Evolutionary conservation across 2,797 vertebrate species (phyloP).

Genomic region (Bovichtus variegatus): DNA sequence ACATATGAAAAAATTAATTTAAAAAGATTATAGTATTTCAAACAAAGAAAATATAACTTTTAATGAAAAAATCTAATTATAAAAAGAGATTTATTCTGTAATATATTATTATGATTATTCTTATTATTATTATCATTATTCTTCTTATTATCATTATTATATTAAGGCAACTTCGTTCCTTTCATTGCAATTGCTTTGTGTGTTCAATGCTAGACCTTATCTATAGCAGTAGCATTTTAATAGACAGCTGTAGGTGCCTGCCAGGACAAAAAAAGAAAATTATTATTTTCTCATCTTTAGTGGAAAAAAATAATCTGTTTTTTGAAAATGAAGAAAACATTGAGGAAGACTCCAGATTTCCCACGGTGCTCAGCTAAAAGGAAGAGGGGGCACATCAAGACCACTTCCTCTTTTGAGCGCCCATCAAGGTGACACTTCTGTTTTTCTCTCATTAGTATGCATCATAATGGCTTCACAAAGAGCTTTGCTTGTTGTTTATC

Average conservation of each 20-base stretch:
- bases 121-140: constrained; percentile 89
- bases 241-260: constrained; percentile 99
- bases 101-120: constrained; percentile 94
- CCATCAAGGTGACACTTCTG: constrained; percentile 93
- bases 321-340: constrained; percentile 81
- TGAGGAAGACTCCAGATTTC: constrained; percentile 82
- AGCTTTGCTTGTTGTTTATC: constrained; percentile 99
- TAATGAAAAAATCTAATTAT: constrained; percentile 94
- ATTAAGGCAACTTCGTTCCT: constrained; percentile 98
- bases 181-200: constrained; percentile 99
- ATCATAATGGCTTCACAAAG: constrained; percentile 98
- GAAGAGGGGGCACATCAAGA: constrained; percentile 74
- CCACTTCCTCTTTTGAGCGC: constrained; percentile 78
- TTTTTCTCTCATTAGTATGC: constrained; percentile 98
- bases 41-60: constrained; percentile 98
- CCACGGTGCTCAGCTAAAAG: constrained; percentile 81
- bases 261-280: constrained; percentile 88
- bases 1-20: constrained; percentile 85
- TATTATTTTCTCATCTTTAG: constrained; percentile 97
- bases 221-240: constrained; percentile 99
- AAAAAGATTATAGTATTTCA: constrained; percentile 94
- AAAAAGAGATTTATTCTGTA: constrained; percentile 99
- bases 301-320: constrained; percentile 83
- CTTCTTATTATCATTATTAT: constrained; percentile 88
- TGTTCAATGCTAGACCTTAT: constrained; percentile 99